Conservation (phyloP, 2,113 vertebrate genomes). For the Pelecanus crispus region DNA sequence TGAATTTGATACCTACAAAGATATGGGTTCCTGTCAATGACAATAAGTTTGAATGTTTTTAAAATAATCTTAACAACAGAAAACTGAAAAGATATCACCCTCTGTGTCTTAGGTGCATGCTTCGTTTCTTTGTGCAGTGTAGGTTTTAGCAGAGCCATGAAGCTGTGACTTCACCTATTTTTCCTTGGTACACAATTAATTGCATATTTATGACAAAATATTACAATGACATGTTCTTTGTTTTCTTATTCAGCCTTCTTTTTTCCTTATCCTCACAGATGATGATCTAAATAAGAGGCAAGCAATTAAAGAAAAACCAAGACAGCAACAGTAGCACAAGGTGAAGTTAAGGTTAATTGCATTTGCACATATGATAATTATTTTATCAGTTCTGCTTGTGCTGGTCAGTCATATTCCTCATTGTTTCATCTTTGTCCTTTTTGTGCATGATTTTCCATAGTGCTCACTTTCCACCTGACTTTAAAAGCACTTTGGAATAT, state of each 20-base stretch:
- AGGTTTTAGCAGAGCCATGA: neutral
- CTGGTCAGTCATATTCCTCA: neutral
- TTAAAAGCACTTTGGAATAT: neutral
- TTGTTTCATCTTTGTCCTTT: neutral
- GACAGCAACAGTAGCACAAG: neutral
- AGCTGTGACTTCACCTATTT: neutral
- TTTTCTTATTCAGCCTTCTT: neutral
- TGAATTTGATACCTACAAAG: neutral
- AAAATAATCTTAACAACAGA: neutral
- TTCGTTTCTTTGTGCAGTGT: neutral
- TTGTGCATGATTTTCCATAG: neutral
- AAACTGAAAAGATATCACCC: neutral
- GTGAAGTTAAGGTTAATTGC: slow-evolving; percentile 5
- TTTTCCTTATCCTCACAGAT: neutral
- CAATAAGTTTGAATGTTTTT: neutral
- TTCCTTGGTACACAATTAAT: neutral
- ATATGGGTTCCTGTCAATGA: neutral
- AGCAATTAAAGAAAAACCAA: neutral
- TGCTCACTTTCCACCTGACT: neutral
- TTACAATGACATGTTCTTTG: neutral
- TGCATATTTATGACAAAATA: neutral
- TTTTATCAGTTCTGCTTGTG: neutral
- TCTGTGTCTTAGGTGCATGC: neutral
- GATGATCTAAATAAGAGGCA: neutral
- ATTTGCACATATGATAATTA: neutral